Conservation (phyloP, 1,140 invertebrate species). For the Magallana gigas region DNA sequence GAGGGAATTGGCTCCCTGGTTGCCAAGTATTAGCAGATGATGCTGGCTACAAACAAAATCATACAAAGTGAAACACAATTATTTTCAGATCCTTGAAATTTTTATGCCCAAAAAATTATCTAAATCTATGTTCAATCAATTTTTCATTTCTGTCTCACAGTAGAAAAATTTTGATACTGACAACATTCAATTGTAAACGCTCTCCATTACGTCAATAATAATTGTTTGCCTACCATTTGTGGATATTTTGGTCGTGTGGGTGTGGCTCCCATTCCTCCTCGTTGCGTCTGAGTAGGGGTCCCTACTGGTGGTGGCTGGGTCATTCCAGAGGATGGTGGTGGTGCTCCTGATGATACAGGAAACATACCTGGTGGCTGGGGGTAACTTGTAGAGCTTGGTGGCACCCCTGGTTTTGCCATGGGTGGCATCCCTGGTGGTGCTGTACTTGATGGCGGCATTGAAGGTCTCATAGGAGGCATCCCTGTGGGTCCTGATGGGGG, state of each 20-base stretch:
- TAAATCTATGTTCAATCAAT: too few species aligned
- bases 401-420: not conserved
- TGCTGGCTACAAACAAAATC: not conserved
- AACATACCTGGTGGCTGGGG: conserved; percentile 13
- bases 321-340: not conserved
- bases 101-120: too few species aligned
- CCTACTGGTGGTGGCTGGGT: not conserved
- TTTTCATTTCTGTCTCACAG: too few species aligned
- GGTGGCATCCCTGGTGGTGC: conserved; percentile 45
- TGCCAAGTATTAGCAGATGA: conserved; percentile 5
- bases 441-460: not conserved
- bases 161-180: too few species aligned
- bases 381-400: not conserved
- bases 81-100: too few species aligned
- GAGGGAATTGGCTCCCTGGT: not conserved
- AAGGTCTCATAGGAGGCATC: conserved; percentile 1
- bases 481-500: conserved; percentile 45
- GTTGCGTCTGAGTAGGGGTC: not conserved
- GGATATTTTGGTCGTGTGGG: conserved; percentile 27
- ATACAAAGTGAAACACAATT: not conserved
- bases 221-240: conserved; percentile 38
- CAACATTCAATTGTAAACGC: too few species aligned
- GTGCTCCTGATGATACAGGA: conserved; percentile 23
- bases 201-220: too few species aligned
- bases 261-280: not conserved